Evolutionary conservation across 1,140 invertebrate genomes (phyloP).

Genomic region (Zaprionus tsacasi): DNA sequence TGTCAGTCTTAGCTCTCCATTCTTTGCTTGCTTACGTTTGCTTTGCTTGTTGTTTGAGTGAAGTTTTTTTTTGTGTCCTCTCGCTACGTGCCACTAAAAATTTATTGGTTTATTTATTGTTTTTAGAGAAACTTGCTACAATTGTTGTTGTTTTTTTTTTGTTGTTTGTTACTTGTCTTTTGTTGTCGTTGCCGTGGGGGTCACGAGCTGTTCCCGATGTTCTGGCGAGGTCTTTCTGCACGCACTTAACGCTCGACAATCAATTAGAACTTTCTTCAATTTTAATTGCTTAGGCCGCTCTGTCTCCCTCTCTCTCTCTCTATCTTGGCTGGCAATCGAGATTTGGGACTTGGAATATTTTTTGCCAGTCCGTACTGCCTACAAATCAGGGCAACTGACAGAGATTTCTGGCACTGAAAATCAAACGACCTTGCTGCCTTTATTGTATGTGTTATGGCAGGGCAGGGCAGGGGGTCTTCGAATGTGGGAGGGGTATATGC

Average conservation of each 20-base stretch:
- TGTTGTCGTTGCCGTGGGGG: background rate
- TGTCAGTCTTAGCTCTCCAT: background rate
- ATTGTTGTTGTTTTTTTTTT: constrained; percentile 21
- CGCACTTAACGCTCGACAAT: constrained; percentile 53
- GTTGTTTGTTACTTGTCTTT: constrained; percentile 20
- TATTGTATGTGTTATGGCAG: constrained; percentile 1
- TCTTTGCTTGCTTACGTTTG: constrained; percentile 9
- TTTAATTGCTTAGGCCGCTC: constrained; percentile 49
- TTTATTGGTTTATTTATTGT: constrained; percentile 78
- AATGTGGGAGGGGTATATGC: background rate
- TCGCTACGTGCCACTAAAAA: constrained; percentile 66
- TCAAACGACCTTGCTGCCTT: constrained; percentile 36
- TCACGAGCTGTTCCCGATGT: constrained; percentile 9
- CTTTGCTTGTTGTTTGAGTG: constrained; percentile 35
- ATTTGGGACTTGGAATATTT: background rate
- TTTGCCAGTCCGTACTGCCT: background rate
- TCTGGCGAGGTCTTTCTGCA: constrained; percentile 33
- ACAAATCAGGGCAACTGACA: constrained; percentile 9
- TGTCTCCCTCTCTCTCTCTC: background rate
- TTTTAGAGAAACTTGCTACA: constrained; percentile 59
- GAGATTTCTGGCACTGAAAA: constrained; percentile 23
- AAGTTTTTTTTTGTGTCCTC: constrained; percentile 44
- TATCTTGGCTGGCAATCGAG: background rate
- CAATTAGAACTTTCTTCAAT: constrained; percentile 63
- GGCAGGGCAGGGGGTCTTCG: background rate